Evolutionary conservation across 2,888 invertebrate genomes (phyloP).

Genomic region (Meandrusa payeni): DNA sequence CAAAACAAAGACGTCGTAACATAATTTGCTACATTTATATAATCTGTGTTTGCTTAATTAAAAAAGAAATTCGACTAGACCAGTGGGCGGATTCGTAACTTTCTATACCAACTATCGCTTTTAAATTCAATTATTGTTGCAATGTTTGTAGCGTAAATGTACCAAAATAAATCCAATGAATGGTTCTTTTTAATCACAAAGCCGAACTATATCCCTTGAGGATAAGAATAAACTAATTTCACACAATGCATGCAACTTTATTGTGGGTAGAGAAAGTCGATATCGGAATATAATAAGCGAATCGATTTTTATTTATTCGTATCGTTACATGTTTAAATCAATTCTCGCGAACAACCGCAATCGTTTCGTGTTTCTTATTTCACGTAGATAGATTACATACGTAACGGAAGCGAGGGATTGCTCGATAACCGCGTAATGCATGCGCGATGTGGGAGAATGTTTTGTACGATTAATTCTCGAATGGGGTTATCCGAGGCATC

Average conservation of each 20-base stretch:
- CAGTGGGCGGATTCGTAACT: conserved; percentile 5
- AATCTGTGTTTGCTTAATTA: conserved; percentile 29
- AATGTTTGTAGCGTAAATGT: conserved; percentile 11
- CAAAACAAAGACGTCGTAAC: conserved; percentile 40
- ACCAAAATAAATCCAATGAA: conserved; percentile 8
- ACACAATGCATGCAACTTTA: conserved; percentile 30
- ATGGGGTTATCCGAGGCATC: too few species aligned
- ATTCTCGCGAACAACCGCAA: conserved; percentile 55
- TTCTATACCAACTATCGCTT: conserved; percentile 14
- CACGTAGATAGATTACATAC: conserved; percentile 63
- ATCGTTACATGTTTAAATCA: conserved; percentile 52
- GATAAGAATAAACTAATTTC: conserved; percentile 31
- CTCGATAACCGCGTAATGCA: conserved; percentile 40
- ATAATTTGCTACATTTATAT: conserved; percentile 41
- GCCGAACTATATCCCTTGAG: conserved; percentile 13
- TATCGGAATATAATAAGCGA: conserved; percentile 43
- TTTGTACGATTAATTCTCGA: too few species aligned
- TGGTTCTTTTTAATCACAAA: background rate
- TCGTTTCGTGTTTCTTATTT: conserved; percentile 51
- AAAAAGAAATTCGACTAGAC: conserved; percentile 15
- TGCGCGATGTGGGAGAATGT: conserved; percentile 26
- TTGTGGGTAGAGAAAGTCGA: conserved; percentile 36
- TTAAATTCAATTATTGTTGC: conserved; percentile 12
- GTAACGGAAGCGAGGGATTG: conserved; percentile 49
- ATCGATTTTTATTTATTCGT: conserved; percentile 59